phyloP scores from a whole-genome alignment of 2,888 invertebrate genomes.

The Apantesis nais region DNA sequence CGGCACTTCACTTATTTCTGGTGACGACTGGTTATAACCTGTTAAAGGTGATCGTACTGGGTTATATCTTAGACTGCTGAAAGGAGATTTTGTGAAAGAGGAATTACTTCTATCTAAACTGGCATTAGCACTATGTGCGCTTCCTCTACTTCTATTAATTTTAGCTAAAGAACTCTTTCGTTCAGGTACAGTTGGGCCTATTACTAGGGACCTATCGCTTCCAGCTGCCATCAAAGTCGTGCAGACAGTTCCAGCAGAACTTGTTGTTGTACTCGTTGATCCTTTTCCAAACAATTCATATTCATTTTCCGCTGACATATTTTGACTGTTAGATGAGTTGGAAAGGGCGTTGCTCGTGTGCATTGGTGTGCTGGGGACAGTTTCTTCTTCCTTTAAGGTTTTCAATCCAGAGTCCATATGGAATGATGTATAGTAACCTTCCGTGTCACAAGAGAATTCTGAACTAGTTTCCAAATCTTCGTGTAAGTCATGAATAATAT shows the following conservation, averaged over 20 bases:
- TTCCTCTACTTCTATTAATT: conserved; percentile 83
- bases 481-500: conserved; percentile 91
- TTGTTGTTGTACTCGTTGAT: conserved; percentile 95
- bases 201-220: conserved; percentile 86
- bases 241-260: conserved; percentile 95
- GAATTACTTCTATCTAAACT: conserved; percentile 85
- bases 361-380: conserved; percentile 88
- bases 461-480: conserved; percentile 96
- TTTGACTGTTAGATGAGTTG: conserved; percentile 89
- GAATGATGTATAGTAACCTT: conserved; percentile 99
- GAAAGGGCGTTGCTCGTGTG: conserved; percentile 90
- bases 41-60: conserved; percentile 69
- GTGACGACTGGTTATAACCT: conserved; percentile 68
- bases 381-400: conserved; percentile 90
- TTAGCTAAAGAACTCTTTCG: conserved; percentile 91
- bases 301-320: conserved; percentile 92
- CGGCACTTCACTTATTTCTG: conserved; percentile 69
- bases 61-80: conserved; percentile 73
- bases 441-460: conserved; percentile 97
- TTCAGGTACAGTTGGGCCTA: conserved; percentile 92
- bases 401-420: conserved; percentile 97
- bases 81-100: conserved; percentile 74
- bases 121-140: conserved; percentile 81
- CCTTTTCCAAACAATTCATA: conserved; percentile 97
- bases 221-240: conserved; percentile 91